Evolutionary conservation across 2,797 vertebrate species (phyloP).

Genomic region (Heliangelus exortis): DNA sequence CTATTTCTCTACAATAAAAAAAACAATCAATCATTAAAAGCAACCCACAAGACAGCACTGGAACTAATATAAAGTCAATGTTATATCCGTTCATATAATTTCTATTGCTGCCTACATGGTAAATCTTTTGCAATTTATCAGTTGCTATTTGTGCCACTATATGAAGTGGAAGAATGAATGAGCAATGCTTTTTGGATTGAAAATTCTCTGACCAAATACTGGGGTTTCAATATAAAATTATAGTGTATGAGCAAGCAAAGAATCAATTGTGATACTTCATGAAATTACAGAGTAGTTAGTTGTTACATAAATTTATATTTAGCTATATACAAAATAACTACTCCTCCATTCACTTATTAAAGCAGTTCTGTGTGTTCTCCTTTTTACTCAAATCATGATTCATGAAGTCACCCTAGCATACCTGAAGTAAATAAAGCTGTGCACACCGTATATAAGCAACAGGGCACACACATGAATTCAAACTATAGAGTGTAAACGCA

Average conservation of each 20-base stretch:
- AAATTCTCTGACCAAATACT: neutral
- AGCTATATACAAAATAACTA: neutral
- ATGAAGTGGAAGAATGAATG: neutral
- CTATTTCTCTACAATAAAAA: neutral
- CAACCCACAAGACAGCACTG: neutral
- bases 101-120: neutral
- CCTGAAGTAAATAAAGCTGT: neutral
- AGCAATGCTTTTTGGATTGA: neutral
- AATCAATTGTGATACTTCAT: slow-evolving; percentile 1
- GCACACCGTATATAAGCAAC: neutral
- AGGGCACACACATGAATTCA: neutral
- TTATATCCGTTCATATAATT: neutral
- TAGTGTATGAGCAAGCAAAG: neutral
- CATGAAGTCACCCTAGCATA: neutral
- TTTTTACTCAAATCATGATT: neutral
- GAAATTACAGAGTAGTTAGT: neutral
- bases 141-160: neutral
- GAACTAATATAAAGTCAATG: neutral
- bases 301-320: neutral
- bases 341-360: neutral
- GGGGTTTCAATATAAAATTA: slow-evolving; percentile 2
- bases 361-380: neutral
- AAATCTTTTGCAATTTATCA: neutral
- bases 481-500: neutral
- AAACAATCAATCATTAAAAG: neutral